Evolutionary conservation across 2,888 invertebrate species (phyloP).

Genomic region (Polylopha cassiicola): DNA sequence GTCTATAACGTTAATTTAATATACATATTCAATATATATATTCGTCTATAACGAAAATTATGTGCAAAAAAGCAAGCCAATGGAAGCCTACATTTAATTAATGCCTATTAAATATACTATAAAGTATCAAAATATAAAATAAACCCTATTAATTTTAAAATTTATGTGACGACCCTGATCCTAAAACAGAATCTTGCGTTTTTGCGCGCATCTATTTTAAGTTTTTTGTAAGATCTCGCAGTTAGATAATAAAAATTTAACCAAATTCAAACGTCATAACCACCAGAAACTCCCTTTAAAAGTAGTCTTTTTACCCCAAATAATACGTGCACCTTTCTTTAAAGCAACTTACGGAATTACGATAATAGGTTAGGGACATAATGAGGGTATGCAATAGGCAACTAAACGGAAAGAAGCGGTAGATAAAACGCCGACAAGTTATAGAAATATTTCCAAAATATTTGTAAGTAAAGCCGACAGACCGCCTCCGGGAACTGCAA

Average conservation of each 20-base stretch:
- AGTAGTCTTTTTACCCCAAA: slow-evolving; percentile 25
- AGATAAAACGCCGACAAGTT: slow-evolving; percentile 74
- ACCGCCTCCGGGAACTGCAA: slow-evolving; percentile 46
- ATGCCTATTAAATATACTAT: not conserved
- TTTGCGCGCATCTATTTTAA: slow-evolving; percentile 69
- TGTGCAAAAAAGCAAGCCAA: no score
- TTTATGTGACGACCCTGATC: slow-evolving; percentile 54
- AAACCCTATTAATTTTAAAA: slow-evolving; percentile 34
- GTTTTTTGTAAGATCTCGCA: slow-evolving; percentile 71
- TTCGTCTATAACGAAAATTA: no score
- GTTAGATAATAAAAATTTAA: slow-evolving; percentile 57
- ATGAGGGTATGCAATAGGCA: slow-evolving; percentile 53
- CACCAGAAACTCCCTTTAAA: slow-evolving; percentile 6
- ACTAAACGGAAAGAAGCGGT: slow-evolving; percentile 73
- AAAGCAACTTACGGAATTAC: slow-evolving; percentile 14
- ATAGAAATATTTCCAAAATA: slow-evolving; percentile 77
- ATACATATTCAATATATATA: no score
- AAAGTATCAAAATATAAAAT: slow-evolving; percentile 14
- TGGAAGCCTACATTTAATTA: no score
- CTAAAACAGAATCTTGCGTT: slow-evolving; percentile 47
- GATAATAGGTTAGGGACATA: slow-evolving; percentile 9
- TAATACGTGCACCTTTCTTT: no score
- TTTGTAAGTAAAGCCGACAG: slow-evolving; percentile 64
- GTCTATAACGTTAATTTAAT: slow-evolving; percentile 11
- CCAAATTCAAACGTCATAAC: slow-evolving; percentile 26